Evolutionary conservation across 1,140 invertebrate species (phyloP).

Genomic region (Diachasma alloeum): DNA sequence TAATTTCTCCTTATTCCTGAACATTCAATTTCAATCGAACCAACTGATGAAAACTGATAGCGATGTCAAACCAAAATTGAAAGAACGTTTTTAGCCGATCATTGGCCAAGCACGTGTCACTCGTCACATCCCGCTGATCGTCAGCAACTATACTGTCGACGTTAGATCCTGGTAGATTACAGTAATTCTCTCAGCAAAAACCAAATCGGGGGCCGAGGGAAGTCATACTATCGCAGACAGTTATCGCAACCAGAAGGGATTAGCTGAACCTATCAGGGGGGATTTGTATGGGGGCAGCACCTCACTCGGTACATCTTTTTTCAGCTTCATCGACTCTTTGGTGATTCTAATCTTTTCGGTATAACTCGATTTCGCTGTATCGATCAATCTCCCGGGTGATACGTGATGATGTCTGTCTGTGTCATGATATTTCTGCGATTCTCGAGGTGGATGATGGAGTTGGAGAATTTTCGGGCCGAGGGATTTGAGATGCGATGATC

Average conservation of each 20-base stretch:
- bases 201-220: not conserved
- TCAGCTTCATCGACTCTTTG: not conserved
- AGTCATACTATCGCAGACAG: not conserved
- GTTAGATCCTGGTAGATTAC: constrained; percentile 22
- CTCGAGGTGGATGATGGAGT: constrained; percentile 25
- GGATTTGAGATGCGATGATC: constrained; percentile 4
- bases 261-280: not conserved
- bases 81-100: constrained; percentile 34
- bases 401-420: constrained; percentile 5
- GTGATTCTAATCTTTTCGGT: not conserved
- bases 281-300: not conserved
- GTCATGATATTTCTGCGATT: constrained; percentile 21
- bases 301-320: not conserved
- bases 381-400: not conserved
- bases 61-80: not conserved
- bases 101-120: constrained; percentile 48
- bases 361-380: not conserved
- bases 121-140: constrained; percentile 41
- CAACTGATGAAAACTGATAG: not conserved
- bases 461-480: constrained; percentile 22
- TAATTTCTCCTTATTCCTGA: too few species aligned
- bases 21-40: not conserved
- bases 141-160: not conserved
- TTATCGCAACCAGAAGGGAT: constrained; percentile 22
- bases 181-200: constrained; percentile 22